Base-by-base conservation (phyloP, 2,113 vertebrate species). In the Lophius piscatorius region DNA sequence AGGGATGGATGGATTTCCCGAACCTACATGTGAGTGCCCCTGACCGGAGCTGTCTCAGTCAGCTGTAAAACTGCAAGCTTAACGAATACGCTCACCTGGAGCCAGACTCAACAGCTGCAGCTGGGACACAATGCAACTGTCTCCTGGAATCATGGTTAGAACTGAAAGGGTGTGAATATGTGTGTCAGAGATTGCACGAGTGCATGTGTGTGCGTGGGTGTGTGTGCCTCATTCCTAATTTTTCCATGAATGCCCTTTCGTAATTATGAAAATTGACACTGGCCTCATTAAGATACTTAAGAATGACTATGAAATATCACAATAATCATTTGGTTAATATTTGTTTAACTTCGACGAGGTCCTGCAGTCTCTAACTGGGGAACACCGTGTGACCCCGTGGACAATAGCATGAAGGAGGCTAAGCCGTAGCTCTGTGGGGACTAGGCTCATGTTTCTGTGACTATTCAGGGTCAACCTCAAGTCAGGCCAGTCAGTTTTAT, bases 21-120 rank as follows among this genome's bases (percentile, higher is more conserved):
- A n/a, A n/a, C 28, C 38, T 42, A 35, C 33, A 44, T 45, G 55
- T 48, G 57, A 12, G 31, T 26, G 2, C 9, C 21, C 46, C 50
- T 62, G 54, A 49, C 55, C 50, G 28, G 58, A 70, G 69, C 46
- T 57, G 63, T 75, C 60, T 65, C 40, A 36, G 70, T 36, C 12
- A 44, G 63, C 63, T 63, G 22, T 66, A 80, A 34, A 49, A 28
- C 54, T 42, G 51, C 9, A 39, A 77, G 78, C 83, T 88, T 81
- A 83, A 78, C 45, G 23, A 58, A 59, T 31, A n/a, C 48, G 44
- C 64, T 85, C 82, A 90, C 84, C 87, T 89, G 86, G 80, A 91
- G 86, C 87, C 87, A 81, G 76, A 66, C 46, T 55, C 56, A 78
- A 82, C 88, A 91, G 87, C 88, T 91, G 89, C 78, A n/a, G n/a